A percentile compares a stretch with the other conserved stretches of the same genome.
Evolutionary conservation across 2,113 vertebrate species (phyloP).

Genomic region (Todiramphus saurophagus): DNA sequence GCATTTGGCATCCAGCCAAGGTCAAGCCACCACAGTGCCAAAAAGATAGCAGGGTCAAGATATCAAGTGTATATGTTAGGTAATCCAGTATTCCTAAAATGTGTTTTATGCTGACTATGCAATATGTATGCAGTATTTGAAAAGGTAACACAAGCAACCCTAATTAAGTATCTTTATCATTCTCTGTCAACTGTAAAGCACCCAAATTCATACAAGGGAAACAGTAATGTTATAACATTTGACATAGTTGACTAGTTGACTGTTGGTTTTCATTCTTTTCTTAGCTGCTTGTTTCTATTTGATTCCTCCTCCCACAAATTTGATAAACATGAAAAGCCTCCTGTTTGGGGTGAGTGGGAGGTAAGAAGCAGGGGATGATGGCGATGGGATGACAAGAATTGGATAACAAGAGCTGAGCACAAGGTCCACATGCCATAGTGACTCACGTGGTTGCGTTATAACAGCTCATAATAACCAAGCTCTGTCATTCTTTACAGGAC

Average conservation of each 20-base stretch:
- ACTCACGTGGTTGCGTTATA: neutral
- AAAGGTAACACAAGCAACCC: neutral
- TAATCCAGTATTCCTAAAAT: neutral
- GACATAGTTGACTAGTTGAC: neutral
- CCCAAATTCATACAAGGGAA: neutral
- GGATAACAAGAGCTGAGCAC: neutral
- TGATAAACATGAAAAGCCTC: neutral
- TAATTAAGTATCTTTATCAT: neutral
- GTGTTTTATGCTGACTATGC: neutral
- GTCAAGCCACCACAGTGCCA: neutral
- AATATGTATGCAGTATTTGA: neutral
- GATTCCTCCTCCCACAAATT: neutral
- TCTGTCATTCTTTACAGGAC: conserved; percentile 10
- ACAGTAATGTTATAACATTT: neutral
- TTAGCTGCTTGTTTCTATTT: neutral
- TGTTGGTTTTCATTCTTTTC: neutral
- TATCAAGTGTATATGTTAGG: neutral
- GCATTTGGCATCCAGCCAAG: too few species aligned
- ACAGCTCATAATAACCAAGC: neutral
- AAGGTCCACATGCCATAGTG: neutral
- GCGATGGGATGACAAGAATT: neutral
- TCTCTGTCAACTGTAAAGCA: neutral
- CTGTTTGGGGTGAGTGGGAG: neutral
- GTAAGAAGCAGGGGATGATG: neutral
- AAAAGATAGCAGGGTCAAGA: neutral